These are phyloP conservation scores for Leucoptera coffeella DNA, from an alignment of 2,888 invertebrate genomes.

Conservation along the genomic window DNA sequence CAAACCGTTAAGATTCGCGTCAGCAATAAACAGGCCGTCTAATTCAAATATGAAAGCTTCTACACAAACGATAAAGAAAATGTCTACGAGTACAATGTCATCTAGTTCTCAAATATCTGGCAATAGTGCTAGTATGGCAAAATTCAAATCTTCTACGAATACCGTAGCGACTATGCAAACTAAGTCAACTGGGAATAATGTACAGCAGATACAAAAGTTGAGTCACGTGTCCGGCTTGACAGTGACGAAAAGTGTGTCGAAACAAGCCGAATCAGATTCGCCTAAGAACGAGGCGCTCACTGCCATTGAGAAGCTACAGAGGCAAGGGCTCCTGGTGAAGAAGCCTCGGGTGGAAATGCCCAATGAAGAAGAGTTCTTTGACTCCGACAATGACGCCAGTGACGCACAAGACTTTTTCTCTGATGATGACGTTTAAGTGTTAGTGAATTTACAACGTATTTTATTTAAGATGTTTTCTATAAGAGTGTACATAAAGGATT, in stretches of 20 bases:
- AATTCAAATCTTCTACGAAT: slow-evolving; percentile 20
- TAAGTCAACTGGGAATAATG: slow-evolving; percentile 22
- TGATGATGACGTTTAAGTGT: no score
- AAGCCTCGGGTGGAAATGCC: slow-evolving; percentile 28
- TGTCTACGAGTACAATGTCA: no score
- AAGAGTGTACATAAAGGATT: no score
- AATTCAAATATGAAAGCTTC: not conserved
- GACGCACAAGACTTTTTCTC: no score
- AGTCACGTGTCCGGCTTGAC: slow-evolving; percentile 24
- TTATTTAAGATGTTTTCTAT: no score
- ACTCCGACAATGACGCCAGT: slow-evolving; percentile 13
- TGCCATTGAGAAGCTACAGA: slow-evolving; percentile 37
- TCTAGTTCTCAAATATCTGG: no score
- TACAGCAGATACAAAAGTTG: slow-evolving; percentile 17
- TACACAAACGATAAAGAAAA: not conserved
- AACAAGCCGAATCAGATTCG: slow-evolving; percentile 20
- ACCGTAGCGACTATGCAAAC: slow-evolving; percentile 22
- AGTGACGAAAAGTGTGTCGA: slow-evolving; percentile 22
- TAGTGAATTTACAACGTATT: no score
- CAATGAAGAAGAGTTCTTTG: slow-evolving; percentile 10
- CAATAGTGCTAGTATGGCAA: not conserved
- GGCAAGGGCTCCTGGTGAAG: slow-evolving; percentile 35
- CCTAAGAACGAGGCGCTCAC: slow-evolving; percentile 25
- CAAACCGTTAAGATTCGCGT: not conserved
- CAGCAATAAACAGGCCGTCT: not conserved